Evolutionary conservation across 2,797 vertebrate genomes (phyloP).

Genomic region (Anomalospiza imberbis): DNA sequence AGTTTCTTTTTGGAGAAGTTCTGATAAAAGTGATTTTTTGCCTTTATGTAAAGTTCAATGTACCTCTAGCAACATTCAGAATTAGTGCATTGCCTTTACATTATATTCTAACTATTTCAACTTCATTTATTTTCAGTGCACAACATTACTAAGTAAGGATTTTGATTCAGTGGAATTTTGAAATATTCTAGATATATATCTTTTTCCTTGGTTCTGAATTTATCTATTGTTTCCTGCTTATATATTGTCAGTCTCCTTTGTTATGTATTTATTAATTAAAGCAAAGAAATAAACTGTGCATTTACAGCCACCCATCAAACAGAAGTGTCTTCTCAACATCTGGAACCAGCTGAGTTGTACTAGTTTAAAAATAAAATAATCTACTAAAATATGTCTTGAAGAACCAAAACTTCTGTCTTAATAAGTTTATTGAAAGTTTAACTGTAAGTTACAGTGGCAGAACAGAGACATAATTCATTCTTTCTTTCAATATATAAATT

Average conservation of each 20-base stretch:
- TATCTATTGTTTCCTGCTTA: not conserved
- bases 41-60: not conserved
- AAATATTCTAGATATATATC: not conserved
- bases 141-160: not conserved
- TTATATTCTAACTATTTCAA: not conserved
- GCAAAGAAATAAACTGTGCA: not conserved
- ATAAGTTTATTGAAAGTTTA: not conserved
- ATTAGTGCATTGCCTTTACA: not conserved
- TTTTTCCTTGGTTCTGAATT: not conserved
- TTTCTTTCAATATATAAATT: not conserved
- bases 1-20: not conserved
- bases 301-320: not conserved
- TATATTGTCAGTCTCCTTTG: not conserved
- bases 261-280: not conserved
- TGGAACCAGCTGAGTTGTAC: not conserved
- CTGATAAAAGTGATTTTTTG: not conserved
- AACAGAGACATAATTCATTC: not conserved
- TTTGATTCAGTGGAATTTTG: not conserved
- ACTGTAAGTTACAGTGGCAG: not conserved
- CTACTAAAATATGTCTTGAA: not conserved
- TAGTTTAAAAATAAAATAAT: not conserved
- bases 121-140: not conserved
- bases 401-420: not conserved
- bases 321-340: not conserved
- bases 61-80: not conserved